A percentile compares a stretch with the other conserved stretches of the same genome.
Conservation (phyloP, 2,797 vertebrate species). For the Semotilus atromaculatus region DNA sequence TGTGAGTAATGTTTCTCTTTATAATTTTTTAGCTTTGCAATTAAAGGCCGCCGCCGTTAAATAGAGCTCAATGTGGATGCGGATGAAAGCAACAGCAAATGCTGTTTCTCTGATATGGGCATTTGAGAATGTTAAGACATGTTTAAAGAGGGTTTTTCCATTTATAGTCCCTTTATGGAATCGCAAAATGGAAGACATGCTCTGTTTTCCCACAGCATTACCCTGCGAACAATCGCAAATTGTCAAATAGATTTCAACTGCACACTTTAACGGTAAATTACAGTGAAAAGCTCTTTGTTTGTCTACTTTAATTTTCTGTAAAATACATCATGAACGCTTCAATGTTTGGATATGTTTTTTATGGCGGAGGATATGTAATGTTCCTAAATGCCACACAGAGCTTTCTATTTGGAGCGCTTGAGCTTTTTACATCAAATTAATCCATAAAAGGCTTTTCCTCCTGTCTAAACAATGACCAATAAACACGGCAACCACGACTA, state of each 20-base stretch:
- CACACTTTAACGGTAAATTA: constrained; percentile 26
- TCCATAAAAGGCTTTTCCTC: constrained; percentile 62
- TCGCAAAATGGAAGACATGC: constrained; percentile 31
- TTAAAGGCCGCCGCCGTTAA: constrained; percentile 43
- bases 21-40: constrained; percentile 40
- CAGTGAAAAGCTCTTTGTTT: constrained; percentile 34
- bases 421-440: constrained; percentile 61
- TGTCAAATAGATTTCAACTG: constrained; percentile 42
- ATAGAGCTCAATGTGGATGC: constrained; percentile 16
- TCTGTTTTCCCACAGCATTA: constrained; percentile 35
- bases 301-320: constrained; percentile 28
- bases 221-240: constrained; percentile 14
- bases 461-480: constrained; percentile 63
- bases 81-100: constrained; percentile 42
- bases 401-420: constrained; percentile 48
- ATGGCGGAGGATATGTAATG: constrained; percentile 51
- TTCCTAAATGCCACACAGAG: constrained; percentile 45
- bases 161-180: constrained; percentile 39
- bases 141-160: constrained; percentile 44
- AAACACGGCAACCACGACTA: constrained; percentile 50
- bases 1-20: constrained; percentile 24
- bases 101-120: constrained; percentile 33
- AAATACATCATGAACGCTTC: constrained; percentile 51
- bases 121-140: constrained; percentile 44
- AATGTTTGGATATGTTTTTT: constrained; percentile 44